Conservation (phyloP, 1,140 invertebrate genomes). For the Anastrepha ludens region DNA sequence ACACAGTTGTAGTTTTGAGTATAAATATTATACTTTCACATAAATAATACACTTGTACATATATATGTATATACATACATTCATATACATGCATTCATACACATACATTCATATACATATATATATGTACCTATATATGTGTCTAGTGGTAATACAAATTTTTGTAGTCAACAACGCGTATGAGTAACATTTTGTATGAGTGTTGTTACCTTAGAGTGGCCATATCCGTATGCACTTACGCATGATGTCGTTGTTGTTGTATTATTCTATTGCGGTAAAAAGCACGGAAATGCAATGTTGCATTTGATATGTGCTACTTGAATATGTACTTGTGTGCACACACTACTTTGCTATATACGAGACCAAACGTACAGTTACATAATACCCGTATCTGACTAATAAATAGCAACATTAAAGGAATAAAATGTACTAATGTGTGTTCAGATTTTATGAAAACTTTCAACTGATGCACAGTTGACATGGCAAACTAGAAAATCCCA, state of each 20-base stretch:
- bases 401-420: constrained; percentile 17
- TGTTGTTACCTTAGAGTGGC: constrained; percentile 5
- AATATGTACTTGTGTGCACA: not conserved
- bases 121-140: not conserved
- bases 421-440: too few relatives aligned
- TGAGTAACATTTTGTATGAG: constrained; percentile 35
- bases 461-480: too few relatives aligned
- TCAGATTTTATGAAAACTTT: too few relatives aligned
- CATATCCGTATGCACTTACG: constrained; percentile 33
- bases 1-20: too few relatives aligned
- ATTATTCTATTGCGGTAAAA: constrained; percentile 3
- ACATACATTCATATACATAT: not conserved
- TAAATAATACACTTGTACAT: not conserved
- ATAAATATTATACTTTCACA: too few relatives aligned
- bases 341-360: not conserved
- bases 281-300: constrained; percentile 21
- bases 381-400: not conserved
- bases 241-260: not conserved
- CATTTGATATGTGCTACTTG: constrained; percentile 12
- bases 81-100: not conserved
- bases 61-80: not conserved
- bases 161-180: not conserved
- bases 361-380: not conserved
- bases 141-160: too few relatives aligned
- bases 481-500: too few relatives aligned